These are phyloP conservation scores for Aphidoletes aphidimyza DNA, from an alignment of 2,888 invertebrate species.

Conservation along the genomic window DNA sequence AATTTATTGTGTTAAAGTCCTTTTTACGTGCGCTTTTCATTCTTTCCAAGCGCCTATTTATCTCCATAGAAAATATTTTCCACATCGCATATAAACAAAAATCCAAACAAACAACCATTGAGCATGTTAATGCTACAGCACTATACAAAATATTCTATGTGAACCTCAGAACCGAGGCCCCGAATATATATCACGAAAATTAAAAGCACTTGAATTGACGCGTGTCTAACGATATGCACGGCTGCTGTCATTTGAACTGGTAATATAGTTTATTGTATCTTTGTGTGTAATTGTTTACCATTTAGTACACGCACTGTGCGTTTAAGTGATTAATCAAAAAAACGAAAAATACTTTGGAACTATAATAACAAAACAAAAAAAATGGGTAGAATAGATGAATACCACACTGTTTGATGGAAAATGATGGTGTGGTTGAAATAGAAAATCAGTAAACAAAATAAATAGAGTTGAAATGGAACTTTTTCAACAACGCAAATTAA, in stretches of 20 bases:
- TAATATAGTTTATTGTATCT: background rate
- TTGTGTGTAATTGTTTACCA: slow-evolving; percentile 17
- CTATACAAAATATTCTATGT: background rate
- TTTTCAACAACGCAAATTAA: background rate
- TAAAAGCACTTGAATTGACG: slow-evolving; percentile 51
- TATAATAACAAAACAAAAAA: background rate
- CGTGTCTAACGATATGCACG: slow-evolving; percentile 38
- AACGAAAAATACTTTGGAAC: background rate
- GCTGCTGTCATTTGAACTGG: slow-evolving; percentile 1
- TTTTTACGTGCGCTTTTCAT: background rate
- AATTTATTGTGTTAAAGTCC: background rate
- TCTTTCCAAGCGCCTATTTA: background rate
- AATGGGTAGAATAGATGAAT: background rate
- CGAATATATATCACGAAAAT: slow-evolving; percentile 26
- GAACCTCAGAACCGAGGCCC: background rate
- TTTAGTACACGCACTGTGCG: slow-evolving; percentile 10
- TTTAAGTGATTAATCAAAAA: slow-evolving; percentile 25
- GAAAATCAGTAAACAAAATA: no score
- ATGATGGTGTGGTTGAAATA: background rate
- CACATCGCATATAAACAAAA: background rate
- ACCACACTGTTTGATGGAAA: background rate
- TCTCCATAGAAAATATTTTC: background rate
- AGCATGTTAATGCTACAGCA: background rate
- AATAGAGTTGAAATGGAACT: background rate
- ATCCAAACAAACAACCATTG: background rate